Evolutionary conservation across 2,888 invertebrate species (phyloP).

Genomic region (Aspidapion aeneum): DNA sequence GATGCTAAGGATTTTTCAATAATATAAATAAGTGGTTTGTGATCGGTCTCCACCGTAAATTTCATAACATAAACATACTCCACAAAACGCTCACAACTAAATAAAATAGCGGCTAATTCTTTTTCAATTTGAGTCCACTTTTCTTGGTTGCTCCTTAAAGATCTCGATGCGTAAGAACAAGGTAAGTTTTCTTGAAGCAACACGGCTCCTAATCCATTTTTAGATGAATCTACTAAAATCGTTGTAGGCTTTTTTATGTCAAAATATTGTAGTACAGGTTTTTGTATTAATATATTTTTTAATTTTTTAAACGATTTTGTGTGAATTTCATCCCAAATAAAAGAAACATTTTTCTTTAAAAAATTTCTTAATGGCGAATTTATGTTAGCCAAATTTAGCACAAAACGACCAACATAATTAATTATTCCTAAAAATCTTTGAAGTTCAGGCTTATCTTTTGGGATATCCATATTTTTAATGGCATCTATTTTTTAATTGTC

Average conservation of each 20-base stretch:
- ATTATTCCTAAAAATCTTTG: constrained; percentile 2
- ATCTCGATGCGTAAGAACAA: not conserved
- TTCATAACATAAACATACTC: not conserved
- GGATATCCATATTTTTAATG: not conserved
- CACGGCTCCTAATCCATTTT: not conserved
- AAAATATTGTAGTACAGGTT: not conserved
- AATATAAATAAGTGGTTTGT: not conserved
- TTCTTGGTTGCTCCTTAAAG: not conserved
- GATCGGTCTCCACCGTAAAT: not conserved
- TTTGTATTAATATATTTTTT: not conserved
- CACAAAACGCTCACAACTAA: not conserved
- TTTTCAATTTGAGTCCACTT: not conserved
- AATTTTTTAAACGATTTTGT: constrained; percentile 4
- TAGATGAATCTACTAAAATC: not conserved
- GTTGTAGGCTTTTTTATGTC: not conserved
- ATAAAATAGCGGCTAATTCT: not conserved
- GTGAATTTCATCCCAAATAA: not conserved
- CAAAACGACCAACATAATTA: not conserved
- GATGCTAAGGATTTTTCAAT: no score
- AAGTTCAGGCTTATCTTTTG: not conserved
- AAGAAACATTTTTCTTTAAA: not conserved
- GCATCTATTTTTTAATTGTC: not conserved
- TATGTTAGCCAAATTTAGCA: no score
- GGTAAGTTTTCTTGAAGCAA: not conserved
- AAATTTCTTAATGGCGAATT: not conserved